Evolutionary conservation across 2,888 invertebrate species (phyloP).

Genomic region (Erebia aethiops): DNA sequence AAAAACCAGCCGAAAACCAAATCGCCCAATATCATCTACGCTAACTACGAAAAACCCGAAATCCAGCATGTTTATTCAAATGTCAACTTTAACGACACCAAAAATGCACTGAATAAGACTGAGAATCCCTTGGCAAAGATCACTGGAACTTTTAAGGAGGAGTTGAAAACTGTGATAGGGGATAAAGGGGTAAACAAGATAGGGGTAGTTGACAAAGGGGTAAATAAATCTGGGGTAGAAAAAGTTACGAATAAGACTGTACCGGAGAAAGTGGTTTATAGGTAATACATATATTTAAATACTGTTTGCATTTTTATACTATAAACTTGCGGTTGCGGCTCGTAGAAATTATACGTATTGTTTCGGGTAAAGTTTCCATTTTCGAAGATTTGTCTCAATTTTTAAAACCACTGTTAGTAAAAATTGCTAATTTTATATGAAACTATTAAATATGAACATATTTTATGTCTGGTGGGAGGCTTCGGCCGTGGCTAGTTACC

Average conservation of each 20-base stretch:
- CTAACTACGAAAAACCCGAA: conserved; percentile 64
- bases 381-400: too few relatives aligned
- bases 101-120: conserved; percentile 60
- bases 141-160: conserved; percentile 68
- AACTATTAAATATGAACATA: not conserved
- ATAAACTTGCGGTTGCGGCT: not conserved
- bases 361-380: too few relatives aligned
- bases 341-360: too few relatives aligned
- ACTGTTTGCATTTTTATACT: not conserved
- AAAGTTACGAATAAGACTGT: conserved; percentile 21
- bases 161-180: conserved; percentile 66
- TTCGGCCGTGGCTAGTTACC: too few relatives aligned
- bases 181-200: conserved; percentile 51
- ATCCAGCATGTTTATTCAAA: conserved; percentile 63
- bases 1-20: conserved; percentile 52
- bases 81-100: conserved; percentile 61
- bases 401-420: too few relatives aligned
- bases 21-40: conserved; percentile 60
- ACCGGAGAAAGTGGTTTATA: conserved; percentile 16
- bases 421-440: too few relatives aligned
- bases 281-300: conserved; percentile 4
- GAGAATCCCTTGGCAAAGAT: conserved; percentile 59
- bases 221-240: conserved; percentile 12
- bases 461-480: too few relatives aligned
- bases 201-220: conserved; percentile 17